phyloP scores from a whole-genome alignment of 2,797 vertebrate genomes.

The Orientallactaga sibirica region DNA sequence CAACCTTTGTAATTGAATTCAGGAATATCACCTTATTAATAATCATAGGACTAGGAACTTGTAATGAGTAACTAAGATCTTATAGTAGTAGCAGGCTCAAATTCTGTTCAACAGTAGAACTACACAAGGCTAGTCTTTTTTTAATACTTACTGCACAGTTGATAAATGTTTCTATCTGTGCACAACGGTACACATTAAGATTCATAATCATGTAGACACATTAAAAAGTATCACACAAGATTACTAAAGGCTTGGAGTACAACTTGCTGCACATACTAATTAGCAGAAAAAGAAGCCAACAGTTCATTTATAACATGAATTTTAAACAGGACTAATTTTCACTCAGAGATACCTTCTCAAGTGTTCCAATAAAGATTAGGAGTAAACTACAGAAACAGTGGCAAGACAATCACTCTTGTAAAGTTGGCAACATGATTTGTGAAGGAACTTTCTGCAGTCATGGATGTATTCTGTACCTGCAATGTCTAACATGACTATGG shows the following conservation, averaged over 20 bases:
- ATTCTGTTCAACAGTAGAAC: not conserved
- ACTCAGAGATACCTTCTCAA: constrained; percentile 17
- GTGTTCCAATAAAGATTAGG: constrained; percentile 15
- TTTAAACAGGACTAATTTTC: constrained; percentile 9
- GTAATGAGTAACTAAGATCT: not conserved
- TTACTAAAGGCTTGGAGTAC: not conserved
- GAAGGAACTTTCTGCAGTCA: constrained; percentile 32
- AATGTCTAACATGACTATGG: not conserved
- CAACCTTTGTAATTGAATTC: constrained; percentile 14
- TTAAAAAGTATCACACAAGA: not conserved
- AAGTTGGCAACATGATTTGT: not conserved
- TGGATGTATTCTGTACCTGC: not conserved
- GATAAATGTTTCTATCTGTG: constrained; percentile 37
- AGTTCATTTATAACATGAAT: constrained; percentile 35
- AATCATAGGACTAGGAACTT: not conserved
- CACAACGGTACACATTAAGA: not conserved
- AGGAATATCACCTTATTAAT: constrained; percentile 47
- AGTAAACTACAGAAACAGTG: constrained; percentile 13
- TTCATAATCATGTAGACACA: not conserved
- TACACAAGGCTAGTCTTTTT: not conserved
- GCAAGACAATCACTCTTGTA: not conserved
- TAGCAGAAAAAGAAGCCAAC: not conserved
- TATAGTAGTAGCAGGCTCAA: constrained; percentile 33
- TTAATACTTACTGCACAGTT: constrained; percentile 36
- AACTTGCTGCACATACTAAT: not conserved